These are phyloP conservation scores for Nomada ruficornis DNA, from an alignment of 2,888 invertebrate species.

Conservation along the genomic window DNA sequence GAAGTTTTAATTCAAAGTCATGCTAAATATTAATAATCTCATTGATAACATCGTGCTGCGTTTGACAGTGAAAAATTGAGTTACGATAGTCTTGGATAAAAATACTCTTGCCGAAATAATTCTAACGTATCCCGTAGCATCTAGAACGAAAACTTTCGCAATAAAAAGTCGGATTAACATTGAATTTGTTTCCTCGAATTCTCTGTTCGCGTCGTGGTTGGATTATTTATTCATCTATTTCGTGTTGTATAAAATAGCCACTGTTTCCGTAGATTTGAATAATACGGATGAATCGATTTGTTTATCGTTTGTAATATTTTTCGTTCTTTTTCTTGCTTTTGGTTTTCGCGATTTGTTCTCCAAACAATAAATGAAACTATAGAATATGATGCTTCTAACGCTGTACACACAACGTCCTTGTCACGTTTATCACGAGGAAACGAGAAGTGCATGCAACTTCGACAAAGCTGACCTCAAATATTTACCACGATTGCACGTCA, in stretches of 20 bases:
- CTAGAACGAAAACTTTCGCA: background rate
- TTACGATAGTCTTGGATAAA: background rate
- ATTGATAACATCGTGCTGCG: background rate
- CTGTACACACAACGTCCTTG: background rate
- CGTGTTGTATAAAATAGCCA: background rate
- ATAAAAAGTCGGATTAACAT: background rate
- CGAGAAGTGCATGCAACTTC: slow-evolving; percentile 8
- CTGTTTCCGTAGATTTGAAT: background rate
- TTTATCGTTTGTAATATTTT: background rate
- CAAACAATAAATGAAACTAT: background rate
- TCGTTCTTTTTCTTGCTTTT: background rate
- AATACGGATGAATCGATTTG: background rate
- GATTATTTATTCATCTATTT: background rate
- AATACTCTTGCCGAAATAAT: background rate
- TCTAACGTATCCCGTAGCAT: background rate
- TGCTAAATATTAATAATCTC: slow-evolving; percentile 1
- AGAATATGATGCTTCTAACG: background rate
- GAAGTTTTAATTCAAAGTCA: background rate
- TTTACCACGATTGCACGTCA: slow-evolving; percentile 32
- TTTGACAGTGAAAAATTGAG: background rate
- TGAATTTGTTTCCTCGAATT: background rate
- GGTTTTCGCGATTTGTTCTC: background rate
- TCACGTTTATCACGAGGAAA: slow-evolving; percentile 1
- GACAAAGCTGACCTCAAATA: slow-evolving; percentile 33
- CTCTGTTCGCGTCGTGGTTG: background rate